Conservation (phyloP, 2,888 invertebrate genomes). For the Nemotelus nigrinus region DNA sequence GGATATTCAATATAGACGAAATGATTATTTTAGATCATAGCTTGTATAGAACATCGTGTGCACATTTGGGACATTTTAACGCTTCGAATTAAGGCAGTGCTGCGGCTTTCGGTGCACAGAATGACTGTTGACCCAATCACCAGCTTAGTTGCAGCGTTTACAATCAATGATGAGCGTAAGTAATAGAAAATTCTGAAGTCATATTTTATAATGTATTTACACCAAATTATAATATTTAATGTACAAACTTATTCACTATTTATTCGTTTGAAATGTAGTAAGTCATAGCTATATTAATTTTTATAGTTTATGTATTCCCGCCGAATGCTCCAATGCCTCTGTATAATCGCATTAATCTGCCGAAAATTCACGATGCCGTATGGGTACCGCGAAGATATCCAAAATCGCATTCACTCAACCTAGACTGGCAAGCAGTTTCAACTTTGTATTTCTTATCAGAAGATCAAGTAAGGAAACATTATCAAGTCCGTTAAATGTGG, state of each 20-base stretch:
- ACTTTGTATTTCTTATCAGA: constrained; percentile 72
- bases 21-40: constrained; percentile 56
- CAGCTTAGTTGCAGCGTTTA: constrained; percentile 73
- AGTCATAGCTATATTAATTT: not conserved
- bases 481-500: constrained; percentile 16
- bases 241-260: too few species aligned
- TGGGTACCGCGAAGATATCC: constrained; percentile 69
- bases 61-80: constrained; percentile 76
- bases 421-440: constrained; percentile 71
- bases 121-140: constrained; percentile 71
- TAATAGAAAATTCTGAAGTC: constrained; percentile 45
- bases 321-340: constrained; percentile 69
- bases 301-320: constrained; percentile 68
- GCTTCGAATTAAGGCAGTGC: constrained; percentile 70
- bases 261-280: too few species aligned
- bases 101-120: constrained; percentile 61
- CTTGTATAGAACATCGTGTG: constrained; percentile 67
- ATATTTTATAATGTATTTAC: not conserved
- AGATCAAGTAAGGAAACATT: constrained; percentile 66
- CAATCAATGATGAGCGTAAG: constrained; percentile 70
- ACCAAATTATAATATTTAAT: too few species aligned
- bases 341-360: constrained; percentile 66
- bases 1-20: not conserved
- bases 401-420: constrained; percentile 63
- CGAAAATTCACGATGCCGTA: constrained; percentile 65